phyloP scores from a whole-genome alignment of 1,140 invertebrate genomes.

The Aphis gossypii region DNA sequence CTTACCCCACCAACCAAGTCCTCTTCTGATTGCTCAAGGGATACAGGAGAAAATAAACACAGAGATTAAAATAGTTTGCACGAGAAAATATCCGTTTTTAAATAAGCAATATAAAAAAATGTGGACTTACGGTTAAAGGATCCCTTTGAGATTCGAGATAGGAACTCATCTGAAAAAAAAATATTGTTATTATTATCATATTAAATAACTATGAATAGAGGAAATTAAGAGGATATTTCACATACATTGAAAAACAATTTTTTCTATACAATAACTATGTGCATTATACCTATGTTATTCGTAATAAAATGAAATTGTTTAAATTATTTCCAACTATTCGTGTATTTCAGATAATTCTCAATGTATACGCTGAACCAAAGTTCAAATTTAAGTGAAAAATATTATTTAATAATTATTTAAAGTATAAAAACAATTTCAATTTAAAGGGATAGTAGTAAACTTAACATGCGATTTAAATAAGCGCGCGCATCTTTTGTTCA shows the following conservation, averaged over 20 bases:
- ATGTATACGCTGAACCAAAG: background rate
- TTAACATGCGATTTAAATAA: background rate
- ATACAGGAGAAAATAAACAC: conserved; percentile 43
- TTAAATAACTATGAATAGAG: background rate
- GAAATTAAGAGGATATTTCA: background rate
- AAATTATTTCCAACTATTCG: background rate
- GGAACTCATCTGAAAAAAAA: conserved; percentile 57
- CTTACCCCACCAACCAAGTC: conserved; percentile 31
- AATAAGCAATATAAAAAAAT: conserved; percentile 31
- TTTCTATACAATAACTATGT: background rate
- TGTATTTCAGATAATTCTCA: background rate
- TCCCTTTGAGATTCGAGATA: conserved; percentile 58
- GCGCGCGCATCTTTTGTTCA: background rate
- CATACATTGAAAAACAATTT: background rate
- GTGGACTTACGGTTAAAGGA: conserved; percentile 56
- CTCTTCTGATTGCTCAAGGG: conserved; percentile 23
- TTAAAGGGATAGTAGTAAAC: background rate
- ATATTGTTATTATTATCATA: conserved; percentile 15
- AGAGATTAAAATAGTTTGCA: conserved; percentile 55
- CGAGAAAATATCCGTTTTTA: conserved; percentile 45
- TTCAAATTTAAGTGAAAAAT: background rate
- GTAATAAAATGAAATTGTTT: background rate
- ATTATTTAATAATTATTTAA: background rate
- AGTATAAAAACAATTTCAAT: background rate
- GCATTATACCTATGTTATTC: background rate